Conservation (phyloP, 2,113 vertebrate genomes). For the Menura novaehollandiae region DNA sequence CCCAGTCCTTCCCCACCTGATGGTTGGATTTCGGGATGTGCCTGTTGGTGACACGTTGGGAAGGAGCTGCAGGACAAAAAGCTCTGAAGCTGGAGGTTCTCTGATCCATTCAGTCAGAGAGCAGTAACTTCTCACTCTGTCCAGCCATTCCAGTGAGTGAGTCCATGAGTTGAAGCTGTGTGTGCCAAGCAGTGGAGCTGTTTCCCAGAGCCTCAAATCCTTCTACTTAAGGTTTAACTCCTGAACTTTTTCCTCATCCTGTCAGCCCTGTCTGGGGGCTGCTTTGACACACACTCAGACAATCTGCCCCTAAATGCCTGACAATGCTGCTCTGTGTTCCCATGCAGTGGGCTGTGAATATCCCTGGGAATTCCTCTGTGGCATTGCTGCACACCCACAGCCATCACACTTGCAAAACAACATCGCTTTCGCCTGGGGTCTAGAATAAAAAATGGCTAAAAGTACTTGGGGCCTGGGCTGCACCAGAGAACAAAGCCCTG, state of each 20-base stretch:
- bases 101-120: neutral
- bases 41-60: neutral
- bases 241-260: neutral
- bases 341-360: neutral
- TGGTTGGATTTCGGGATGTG: neutral
- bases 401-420: neutral
- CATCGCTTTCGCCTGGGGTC: neutral
- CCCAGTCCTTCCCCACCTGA: neutral
- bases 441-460: neutral
- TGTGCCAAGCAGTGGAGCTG: neutral
- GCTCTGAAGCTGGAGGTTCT: neutral
- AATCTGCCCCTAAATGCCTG: neutral
- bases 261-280: neutral
- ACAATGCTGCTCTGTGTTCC: constrained; percentile 24
- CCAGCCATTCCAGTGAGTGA: too few species aligned
- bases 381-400: constrained; percentile 19
- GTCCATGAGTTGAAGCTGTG: too few species aligned
- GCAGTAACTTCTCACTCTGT: neutral
- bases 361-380: constrained; percentile 4
- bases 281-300: neutral
- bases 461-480: neutral
- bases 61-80: neutral
- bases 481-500: neutral
- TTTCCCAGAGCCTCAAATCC: neutral
- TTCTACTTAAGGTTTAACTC: neutral